Base-by-base conservation (phyloP, 2,888 invertebrate genomes). In the Agrypnus murinus region DNA sequence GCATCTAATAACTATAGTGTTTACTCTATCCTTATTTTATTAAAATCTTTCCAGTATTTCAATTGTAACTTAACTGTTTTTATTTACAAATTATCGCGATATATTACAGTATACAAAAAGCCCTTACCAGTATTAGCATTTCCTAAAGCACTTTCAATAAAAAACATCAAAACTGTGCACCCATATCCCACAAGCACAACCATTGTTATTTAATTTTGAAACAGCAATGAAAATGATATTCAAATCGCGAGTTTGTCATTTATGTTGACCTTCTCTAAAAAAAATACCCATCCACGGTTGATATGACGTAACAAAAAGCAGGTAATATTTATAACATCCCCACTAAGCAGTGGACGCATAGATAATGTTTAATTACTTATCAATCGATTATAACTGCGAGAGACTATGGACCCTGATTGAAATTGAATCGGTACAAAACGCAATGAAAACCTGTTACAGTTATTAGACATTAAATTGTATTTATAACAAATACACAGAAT, bases 211-310 rank as follows among this genome's bases (percentile, higher is more conserved):
- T 40, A 36, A n/a, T 43, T n/a, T 58, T 71, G 79, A 81, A 79
- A 79, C 78, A 74, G 75, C 76, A 75, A 75, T 78, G 75, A 74
- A 68, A 75, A 75, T 73, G 58, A 8, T 57, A 36, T 12, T 25
- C 34, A 48, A 17, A 36, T 15, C 43, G 40, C 58, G 38, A 38
- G 40, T 75, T 75, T 76, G 79, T 79, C 76, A 78, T 79, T 76
- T 79, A 79, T 65, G 55, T 43, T 80, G 83, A 82, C 83, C 84
- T 83, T 83, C 83, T 74, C 79, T 78, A 79, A 82, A 82, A n/a
- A n/a, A 83, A 81, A 82, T 81, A 81, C 78, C 81, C 81, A 81
- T 80, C 81, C 81, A 82, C 81, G 81, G 80, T 83, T 80, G 7
- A 58, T 25, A 58, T 58, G 43, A 58, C 58, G 40, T 40, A 25